Conservation (phyloP, 2,113 vertebrate species). For the Zosterops borbonicus region DNA sequence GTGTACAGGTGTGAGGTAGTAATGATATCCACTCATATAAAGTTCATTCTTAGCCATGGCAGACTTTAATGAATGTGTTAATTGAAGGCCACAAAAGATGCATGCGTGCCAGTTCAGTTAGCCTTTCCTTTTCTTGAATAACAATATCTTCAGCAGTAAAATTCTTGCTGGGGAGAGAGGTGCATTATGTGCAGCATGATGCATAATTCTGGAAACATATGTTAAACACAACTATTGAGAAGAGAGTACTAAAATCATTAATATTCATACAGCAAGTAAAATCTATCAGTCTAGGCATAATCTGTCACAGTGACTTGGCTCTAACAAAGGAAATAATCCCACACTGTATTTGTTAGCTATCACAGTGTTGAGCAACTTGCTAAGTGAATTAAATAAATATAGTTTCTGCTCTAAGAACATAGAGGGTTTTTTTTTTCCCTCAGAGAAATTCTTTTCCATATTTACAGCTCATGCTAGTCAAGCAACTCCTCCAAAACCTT, state of each 20-base stretch:
- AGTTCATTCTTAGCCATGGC: not conserved
- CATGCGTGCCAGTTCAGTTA: not conserved
- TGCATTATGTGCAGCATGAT: constrained; percentile 1
- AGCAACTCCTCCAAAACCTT: not conserved
- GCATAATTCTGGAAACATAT: constrained; percentile 37
- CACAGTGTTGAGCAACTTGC: constrained; percentile 10
- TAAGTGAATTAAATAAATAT: constrained; percentile 29
- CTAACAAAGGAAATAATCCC: constrained; percentile 36
- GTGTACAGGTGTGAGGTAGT: not conserved
- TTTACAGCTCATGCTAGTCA: not conserved
- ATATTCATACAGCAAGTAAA: constrained; percentile 35
- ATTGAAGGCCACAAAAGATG: not conserved
- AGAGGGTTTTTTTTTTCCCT: not conserved
- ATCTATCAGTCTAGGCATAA: constrained; percentile 38
- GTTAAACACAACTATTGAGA: constrained; percentile 32
- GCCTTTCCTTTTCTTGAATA: not conserved
- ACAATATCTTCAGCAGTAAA: not conserved
- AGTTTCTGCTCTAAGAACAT: not conserved
- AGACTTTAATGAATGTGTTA: not conserved
- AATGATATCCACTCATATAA: not conserved
- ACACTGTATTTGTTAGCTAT: constrained; percentile 41
- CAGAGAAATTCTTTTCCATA: not conserved
- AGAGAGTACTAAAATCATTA: constrained; percentile 24
- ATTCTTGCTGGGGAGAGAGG: not conserved
- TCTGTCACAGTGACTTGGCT: constrained; percentile 35